Evolutionary conservation across 1,140 invertebrate genomes (phyloP).

Genomic region (Ephestia elutella): DNA sequence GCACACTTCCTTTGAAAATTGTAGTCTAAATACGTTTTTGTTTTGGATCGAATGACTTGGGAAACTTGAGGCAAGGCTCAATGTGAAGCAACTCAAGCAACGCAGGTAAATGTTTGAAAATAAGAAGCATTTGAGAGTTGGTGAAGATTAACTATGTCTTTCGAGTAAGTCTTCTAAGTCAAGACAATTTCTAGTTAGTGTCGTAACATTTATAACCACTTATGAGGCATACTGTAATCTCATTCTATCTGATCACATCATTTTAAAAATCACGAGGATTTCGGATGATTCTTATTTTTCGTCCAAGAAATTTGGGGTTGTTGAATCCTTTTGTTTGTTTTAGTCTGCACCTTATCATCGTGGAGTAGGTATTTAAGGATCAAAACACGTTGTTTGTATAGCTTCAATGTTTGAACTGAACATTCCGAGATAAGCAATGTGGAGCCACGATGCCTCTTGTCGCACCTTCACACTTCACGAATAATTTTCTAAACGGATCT

Average conservation of each 20-base stretch:
- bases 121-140: background rate
- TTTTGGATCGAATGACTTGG: conserved; percentile 4
- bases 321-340: conserved; percentile 9
- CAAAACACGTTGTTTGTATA: conserved; percentile 48
- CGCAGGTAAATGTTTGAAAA: conserved; percentile 1
- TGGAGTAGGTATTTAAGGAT: conserved; percentile 31
- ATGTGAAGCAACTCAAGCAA: background rate
- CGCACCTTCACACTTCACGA: conserved; percentile 6
- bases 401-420: conserved; percentile 45
- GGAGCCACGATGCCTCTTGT: background rate
- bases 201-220: no score
- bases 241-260: no score
- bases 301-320: conserved; percentile 10
- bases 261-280: background rate
- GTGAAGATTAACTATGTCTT: no score
- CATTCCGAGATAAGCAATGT: conserved; percentile 44
- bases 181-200: no score
- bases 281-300: background rate
- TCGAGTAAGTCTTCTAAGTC: no score
- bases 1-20: background rate
- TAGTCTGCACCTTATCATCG: conserved; percentile 30
- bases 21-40: background rate
- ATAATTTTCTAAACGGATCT: conserved; percentile 18
- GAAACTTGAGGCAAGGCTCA: background rate
- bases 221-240: no score